Evolutionary conservation across 1,140 invertebrate species (phyloP), one percentile per base, ranked within the genome.

Genomic region (Galleria mellonella): DNA sequence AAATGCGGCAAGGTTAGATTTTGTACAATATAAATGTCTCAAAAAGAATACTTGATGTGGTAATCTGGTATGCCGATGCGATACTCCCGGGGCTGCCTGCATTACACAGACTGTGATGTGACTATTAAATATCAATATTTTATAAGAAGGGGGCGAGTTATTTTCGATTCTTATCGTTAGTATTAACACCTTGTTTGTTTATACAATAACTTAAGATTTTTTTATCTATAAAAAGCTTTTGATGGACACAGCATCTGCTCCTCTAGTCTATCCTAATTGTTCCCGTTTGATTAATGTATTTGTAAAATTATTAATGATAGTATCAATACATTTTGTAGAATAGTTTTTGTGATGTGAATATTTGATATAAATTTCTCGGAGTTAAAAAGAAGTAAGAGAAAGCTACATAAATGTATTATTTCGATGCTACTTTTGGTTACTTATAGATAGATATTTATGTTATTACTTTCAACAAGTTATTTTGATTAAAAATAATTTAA

Each of bases 61-160:
- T 76, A 72, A 82, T 84, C 76, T 72, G 75, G 81, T 82, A 81
- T 84, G 70, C 79, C 59, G 55, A 72, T 65, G 68, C 65, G 55
- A 78, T 69, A 67, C 51, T 59, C 50, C 57, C 49, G 53, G 56
- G 41, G 77, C 74, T 84, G 81, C 77, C 72, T 73, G 65, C 70
- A 56, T 82, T 84, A 81, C 77, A 66, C 72, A 53, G 55, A 50
- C 59, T 66, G 61, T 70, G 69, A 71, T 71, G 64, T 55, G 70
- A 74, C 70, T 74, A 74, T 73, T 74, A 79, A 78, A 76, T 75
- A 82, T 78, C 74, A 82, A 84, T 82, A 84, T 84, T 82, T 84
- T 78, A 82, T 72, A 71, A 65, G 65, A 51, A 59, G 58, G 71
- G 47, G 64, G 67, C 47, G 58, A 72, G 57, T 56, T 77, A 63